A percentile compares a stretch with the other conserved stretches of the same genome.
Conservation (phyloP, 2,797 vertebrate genomes). For the Diglossa cyanea region DNA sequence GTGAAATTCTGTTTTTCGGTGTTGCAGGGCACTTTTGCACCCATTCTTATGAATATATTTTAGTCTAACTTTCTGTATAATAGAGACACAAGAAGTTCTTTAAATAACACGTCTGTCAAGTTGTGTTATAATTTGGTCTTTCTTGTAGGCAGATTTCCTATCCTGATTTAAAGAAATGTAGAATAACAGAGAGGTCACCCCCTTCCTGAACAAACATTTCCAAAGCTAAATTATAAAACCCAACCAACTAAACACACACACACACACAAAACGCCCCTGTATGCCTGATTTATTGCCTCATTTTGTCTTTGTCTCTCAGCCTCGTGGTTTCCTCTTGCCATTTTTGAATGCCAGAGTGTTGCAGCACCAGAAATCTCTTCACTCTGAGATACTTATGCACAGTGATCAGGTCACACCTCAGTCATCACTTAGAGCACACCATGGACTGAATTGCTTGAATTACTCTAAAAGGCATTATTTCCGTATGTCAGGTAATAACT, state of each 20-base stretch:
- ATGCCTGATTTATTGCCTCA: not conserved
- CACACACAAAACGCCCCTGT: fast-evolving
- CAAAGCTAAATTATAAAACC: not conserved
- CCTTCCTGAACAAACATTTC: not conserved
- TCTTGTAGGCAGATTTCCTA: not conserved
- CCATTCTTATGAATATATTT: not conserved
- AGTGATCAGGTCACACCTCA: not conserved
- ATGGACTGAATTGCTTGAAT: not conserved
- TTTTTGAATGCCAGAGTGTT: not conserved
- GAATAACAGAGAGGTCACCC: not conserved
- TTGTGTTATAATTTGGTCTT: not conserved
- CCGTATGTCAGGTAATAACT: not conserved
- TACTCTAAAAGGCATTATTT: not conserved
- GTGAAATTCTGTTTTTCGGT: not conserved
- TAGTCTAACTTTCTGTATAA: not conserved
- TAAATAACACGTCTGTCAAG: not conserved
- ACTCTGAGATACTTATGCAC: not conserved
- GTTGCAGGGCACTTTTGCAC: fast-evolving
- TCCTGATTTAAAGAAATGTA: not conserved
- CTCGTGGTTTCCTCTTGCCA: not conserved
- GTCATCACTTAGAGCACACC: not conserved
- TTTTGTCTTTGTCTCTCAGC: not conserved
- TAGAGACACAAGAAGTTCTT: not conserved
- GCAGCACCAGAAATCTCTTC: not conserved
- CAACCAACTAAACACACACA: not conserved